Conservation (phyloP, 2,888 invertebrate species). For the Zygogramma bicolorata region DNA sequence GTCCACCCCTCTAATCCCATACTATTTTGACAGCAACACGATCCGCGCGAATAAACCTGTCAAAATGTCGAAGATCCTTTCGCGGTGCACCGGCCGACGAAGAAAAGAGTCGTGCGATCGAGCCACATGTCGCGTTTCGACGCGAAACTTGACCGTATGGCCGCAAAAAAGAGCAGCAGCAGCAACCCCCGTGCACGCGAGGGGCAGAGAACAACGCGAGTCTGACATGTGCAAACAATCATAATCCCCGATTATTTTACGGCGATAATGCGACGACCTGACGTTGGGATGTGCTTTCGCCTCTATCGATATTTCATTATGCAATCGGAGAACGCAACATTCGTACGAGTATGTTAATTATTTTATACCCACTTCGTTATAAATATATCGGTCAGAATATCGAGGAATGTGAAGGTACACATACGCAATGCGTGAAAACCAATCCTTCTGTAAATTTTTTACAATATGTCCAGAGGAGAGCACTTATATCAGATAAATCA, state of each 20-base stretch:
- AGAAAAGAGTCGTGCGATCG: constrained; percentile 4
- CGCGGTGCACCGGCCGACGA: too few relatives aligned
- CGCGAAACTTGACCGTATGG: constrained; percentile 64
- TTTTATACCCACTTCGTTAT: too few relatives aligned
- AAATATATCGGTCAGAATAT: too few relatives aligned
- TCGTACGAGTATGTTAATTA: too few relatives aligned
- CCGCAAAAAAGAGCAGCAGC: constrained; percentile 63
- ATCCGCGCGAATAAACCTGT: constrained; percentile 18
- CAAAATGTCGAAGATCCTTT: constrained; percentile 8
- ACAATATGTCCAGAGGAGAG: too few relatives aligned
- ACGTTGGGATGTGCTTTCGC: constrained; percentile 12
- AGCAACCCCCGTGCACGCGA: constrained; percentile 40
- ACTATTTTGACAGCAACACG: constrained; percentile 21
- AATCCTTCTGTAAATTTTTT: too few relatives aligned
- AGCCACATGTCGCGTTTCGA: constrained; percentile 48
- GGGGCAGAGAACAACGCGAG: constrained; percentile 42
- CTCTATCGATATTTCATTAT: constrained; percentile 4
- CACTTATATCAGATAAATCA: too few relatives aligned
- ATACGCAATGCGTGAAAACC: too few relatives aligned
- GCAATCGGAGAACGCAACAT: too few relatives aligned
- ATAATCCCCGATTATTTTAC: constrained; percentile 58
- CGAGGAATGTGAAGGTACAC: too few relatives aligned
- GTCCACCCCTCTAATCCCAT: neutral
- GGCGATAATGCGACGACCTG: constrained; percentile 10
- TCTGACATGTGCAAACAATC: constrained; percentile 67